A percentile compares a stretch with the other conserved stretches of the same genome.
Conservation (phyloP, 2,113 vertebrate species). For the Pelobates fuscus region DNA sequence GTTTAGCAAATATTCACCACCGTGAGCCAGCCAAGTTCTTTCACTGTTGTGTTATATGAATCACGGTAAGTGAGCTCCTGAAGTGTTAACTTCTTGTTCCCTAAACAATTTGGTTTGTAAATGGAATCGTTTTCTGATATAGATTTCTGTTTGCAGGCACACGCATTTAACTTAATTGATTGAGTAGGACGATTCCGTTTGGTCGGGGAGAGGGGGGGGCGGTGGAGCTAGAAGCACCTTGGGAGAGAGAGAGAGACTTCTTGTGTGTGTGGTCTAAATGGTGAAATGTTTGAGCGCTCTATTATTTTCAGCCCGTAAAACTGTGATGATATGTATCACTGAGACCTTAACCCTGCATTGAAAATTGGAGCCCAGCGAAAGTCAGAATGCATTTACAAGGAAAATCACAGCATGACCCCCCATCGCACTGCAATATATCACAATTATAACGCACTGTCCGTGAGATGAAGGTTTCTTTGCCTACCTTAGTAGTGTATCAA, state of each 20-base stretch:
- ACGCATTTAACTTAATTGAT: constrained; percentile 41
- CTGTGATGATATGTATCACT: constrained; percentile 22
- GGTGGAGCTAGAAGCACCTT: constrained; percentile 32
- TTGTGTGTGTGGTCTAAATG: constrained; percentile 38
- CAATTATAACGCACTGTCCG: constrained; percentile 30
- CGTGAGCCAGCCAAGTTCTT: not conserved
- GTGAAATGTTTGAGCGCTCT: constrained; percentile 21
- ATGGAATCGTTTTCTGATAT: constrained; percentile 42
- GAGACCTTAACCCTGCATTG: constrained; percentile 5
- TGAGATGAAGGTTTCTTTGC: not conserved
- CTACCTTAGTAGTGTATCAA: not conserved
- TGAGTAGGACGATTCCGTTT: constrained; percentile 17
- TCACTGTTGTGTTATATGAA: not conserved
- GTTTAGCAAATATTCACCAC: not conserved
- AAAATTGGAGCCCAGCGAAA: not conserved
- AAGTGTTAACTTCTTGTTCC: constrained; percentile 41
- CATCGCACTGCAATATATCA: constrained; percentile 19
- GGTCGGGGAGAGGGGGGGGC: not conserved
- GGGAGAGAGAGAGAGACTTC: constrained; percentile 42
- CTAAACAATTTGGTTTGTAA: constrained; percentile 50
- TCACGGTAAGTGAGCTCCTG: constrained; percentile 4
- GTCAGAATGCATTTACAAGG: not conserved
- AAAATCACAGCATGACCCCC: constrained; percentile 27
- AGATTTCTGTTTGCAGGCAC: constrained; percentile 35
- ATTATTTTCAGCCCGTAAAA: constrained; percentile 42